Conservation (phyloP, 2,888 invertebrate species). For the Agrilus mali region DNA sequence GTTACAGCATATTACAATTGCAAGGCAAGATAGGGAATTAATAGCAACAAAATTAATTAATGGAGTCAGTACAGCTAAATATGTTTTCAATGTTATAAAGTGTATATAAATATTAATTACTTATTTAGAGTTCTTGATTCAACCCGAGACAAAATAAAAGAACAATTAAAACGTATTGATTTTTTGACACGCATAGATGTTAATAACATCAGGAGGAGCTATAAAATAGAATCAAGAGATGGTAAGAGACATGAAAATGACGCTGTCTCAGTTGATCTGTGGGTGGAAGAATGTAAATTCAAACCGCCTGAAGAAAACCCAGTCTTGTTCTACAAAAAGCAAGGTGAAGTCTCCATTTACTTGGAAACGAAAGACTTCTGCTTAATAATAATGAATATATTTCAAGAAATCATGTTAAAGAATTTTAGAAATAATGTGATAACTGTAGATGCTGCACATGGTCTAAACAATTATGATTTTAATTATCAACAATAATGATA, state of each 20-base stretch:
- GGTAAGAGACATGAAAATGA: constrained; percentile 4
- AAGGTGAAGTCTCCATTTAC: background rate
- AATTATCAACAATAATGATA: too few species aligned
- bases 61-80: too few species aligned
- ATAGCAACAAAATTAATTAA: too few species aligned
- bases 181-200: constrained; percentile 3
- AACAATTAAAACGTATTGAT: constrained; percentile 4
- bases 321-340: constrained; percentile 2
- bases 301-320: constrained; percentile 3
- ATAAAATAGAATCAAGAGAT: constrained; percentile 2
- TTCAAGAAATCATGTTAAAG: background rate
- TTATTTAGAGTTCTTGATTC: too few species aligned
- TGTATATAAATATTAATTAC: too few species aligned
- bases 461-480: too few species aligned
- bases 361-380: background rate
- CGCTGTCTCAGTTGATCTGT: constrained; percentile 1
- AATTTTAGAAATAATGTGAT: background rate
- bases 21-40: too few species aligned
- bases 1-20: too few species aligned
- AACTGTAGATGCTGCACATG: too few species aligned
- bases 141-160: background rate
- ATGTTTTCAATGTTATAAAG: too few species aligned
- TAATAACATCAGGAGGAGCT: constrained; percentile 1
- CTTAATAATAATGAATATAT: constrained; percentile 1
- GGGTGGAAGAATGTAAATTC: background rate